phyloP scores from a whole-genome alignment of 2,797 vertebrate genomes.

The Bufotes viridis region DNA sequence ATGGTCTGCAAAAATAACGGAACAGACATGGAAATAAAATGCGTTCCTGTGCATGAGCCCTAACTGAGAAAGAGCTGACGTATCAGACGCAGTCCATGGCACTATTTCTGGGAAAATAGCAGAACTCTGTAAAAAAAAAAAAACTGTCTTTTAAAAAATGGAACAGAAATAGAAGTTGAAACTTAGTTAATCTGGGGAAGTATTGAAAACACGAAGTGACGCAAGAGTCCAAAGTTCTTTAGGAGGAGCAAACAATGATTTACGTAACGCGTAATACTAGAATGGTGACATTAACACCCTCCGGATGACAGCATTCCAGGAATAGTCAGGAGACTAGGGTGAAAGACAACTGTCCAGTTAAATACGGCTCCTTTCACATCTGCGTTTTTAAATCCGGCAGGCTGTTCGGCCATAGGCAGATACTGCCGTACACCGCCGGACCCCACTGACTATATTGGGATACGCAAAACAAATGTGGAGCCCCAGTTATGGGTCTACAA shows the following conservation, averaged over 20 bases:
- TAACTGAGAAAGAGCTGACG: not conserved
- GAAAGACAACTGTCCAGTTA: not conserved
- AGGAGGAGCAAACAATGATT: not conserved
- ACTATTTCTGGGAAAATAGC: not conserved
- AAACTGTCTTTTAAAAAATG: not conserved
- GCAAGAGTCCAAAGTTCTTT: conserved; percentile 28
- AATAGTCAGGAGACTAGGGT: not conserved
- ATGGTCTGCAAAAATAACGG: no score
- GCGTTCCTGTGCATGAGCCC: no score
- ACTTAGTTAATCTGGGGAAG: not conserved
- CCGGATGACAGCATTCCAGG: not conserved
- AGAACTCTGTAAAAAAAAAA: not conserved
- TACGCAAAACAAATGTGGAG: no score
- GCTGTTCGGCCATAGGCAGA: no score
- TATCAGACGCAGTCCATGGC: not conserved
- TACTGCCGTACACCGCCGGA: no score
- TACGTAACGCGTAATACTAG: not conserved
- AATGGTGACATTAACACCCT: not conserved
- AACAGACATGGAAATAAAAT: no score
- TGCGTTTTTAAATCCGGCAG: no score
- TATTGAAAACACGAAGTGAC: not conserved
- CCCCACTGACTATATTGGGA: no score
- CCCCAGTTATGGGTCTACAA: no score
- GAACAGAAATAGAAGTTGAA: not conserved
- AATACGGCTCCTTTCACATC: not conserved